Conservation (phyloP, 2,888 invertebrate genomes). For the Hypolimnas misippus region DNA sequence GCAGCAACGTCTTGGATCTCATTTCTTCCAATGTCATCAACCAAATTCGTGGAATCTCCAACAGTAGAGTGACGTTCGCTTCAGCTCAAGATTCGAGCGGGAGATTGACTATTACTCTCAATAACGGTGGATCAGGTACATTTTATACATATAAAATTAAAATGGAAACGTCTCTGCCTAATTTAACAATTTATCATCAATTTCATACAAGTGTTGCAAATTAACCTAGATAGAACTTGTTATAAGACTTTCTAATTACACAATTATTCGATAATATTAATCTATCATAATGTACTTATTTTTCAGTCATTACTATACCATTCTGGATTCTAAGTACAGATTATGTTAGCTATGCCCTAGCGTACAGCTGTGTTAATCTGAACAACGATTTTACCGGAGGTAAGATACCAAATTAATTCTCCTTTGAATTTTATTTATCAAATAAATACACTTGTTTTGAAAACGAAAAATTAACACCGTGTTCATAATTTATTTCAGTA, state of each 20-base stretch:
- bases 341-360: constrained; percentile 82
- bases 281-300: neutral
- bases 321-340: constrained; percentile 72
- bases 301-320: constrained; percentile 48
- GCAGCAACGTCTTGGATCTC: constrained; percentile 48
- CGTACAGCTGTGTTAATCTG: constrained; percentile 83
- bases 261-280: too few relatives aligned
- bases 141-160: neutral
- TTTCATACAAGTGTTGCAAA: neutral
- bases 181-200: neutral
- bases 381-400: constrained; percentile 62
- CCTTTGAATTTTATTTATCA: neutral
- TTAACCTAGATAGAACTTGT: too few relatives aligned
- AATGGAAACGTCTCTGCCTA: neutral
- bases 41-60: constrained; percentile 47
- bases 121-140: constrained; percentile 51
- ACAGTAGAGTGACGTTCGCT: constrained; percentile 48
- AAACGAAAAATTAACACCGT: neutral
- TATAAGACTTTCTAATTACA: too few relatives aligned
- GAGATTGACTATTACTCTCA: constrained; percentile 51
- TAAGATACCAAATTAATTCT: constrained; percentile 41
- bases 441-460: neutral
- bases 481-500: constrained; percentile 52
- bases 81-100: constrained; percentile 53
- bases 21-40: constrained; percentile 54